These are phyloP conservation scores for Melanotaenia pygmaea DNA, from an alignment of 2,797 vertebrate species.

Conservation along the genomic window DNA sequence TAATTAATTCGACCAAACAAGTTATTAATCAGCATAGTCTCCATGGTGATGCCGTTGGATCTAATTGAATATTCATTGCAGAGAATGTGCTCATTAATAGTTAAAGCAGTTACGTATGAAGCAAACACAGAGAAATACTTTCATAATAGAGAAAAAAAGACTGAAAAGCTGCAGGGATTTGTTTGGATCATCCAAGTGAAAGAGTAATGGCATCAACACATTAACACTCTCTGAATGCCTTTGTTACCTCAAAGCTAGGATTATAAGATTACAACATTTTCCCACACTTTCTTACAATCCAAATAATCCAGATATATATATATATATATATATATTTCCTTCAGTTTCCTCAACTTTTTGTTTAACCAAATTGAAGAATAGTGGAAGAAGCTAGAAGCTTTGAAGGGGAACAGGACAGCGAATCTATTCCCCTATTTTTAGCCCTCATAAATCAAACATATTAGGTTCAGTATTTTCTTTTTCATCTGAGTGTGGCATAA, in stretches of 20 bases:
- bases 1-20: conserved; percentile 49
- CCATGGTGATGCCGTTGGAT: conserved; percentile 51
- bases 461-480: neutral
- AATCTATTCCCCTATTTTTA: neutral
- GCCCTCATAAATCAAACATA: neutral
- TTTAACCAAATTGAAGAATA: neutral
- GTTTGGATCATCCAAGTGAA: conserved; percentile 44
- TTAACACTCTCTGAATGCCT: neutral
- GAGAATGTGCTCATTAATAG: conserved; percentile 61
- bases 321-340: neutral
- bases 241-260: conserved; percentile 14
- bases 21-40: conserved; percentile 62
- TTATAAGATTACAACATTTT: neutral
- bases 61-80: conserved; percentile 65
- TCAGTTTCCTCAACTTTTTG: conserved; percentile 1
- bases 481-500: neutral
- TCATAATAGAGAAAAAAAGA: conserved; percentile 15
- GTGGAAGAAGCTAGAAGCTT: conserved; percentile 3
- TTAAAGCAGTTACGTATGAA: conserved; percentile 49
- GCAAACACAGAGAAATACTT: conserved; percentile 30
- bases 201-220: conserved; percentile 24
- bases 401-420: neutral
- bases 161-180: conserved; percentile 24
- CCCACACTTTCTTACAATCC: conserved; percentile 6
- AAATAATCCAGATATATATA: too few species aligned